Conservation (phyloP, 92 coral and sea anemone genomes). For the Heteractis magnifica region DNA sequence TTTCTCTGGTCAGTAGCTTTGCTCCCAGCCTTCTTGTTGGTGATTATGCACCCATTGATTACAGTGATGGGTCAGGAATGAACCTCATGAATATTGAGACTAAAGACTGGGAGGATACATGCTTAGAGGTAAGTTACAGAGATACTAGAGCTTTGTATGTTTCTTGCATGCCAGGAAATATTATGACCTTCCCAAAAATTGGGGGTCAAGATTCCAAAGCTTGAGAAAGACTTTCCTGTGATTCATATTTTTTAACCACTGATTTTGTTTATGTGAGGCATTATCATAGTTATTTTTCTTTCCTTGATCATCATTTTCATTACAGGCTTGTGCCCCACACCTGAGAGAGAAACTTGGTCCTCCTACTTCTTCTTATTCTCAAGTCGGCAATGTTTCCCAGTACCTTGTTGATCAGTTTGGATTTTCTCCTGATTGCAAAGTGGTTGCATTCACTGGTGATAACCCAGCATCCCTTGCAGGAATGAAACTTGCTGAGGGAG, state of each 20-base stretch:
- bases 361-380: conserved; percentile 60
- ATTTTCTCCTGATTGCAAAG: conserved; percentile 75
- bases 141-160: not conserved
- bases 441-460: conserved; percentile 97
- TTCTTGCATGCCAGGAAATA: not conserved
- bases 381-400: conserved; percentile 74
- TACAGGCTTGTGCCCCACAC: conserved; percentile 86
- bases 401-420: conserved; percentile 80
- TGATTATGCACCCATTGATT: conserved; percentile 92
- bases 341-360: conserved; percentile 81
- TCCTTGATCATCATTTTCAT: too few relatives aligned
- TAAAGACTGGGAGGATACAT: conserved; percentile 78
- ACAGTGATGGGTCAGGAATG: conserved; percentile 99
- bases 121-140: conserved; percentile 68
- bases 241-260: too few relatives aligned
- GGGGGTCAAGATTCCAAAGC: too few relatives aligned
- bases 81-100: conserved; percentile 82
- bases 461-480: conserved; percentile 99
- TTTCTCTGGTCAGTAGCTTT: conserved; percentile 92
- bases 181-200: too few relatives aligned
- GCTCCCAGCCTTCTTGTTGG: conserved; percentile 85
- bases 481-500: conserved; percentile 77
- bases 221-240: too few relatives aligned
- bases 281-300: not conserved
- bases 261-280: not conserved